These are phyloP conservation scores for Lasioglossum pauxillum DNA, from an alignment of 2,888 invertebrate genomes.

Conservation along the genomic window DNA sequence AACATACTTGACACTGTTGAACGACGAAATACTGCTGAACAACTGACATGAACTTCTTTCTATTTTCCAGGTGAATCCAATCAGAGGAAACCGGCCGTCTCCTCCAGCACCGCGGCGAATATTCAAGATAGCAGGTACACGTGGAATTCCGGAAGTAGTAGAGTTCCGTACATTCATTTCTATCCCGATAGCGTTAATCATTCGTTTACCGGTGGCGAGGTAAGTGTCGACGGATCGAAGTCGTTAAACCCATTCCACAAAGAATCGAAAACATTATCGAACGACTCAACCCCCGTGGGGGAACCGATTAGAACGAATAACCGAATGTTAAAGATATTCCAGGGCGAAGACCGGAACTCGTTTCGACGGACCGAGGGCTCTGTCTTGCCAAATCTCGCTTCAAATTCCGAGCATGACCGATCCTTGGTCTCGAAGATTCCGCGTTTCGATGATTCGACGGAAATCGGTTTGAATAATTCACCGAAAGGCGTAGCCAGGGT, in stretches of 20 bases:
- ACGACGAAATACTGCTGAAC: not conserved
- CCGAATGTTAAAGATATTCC: not conserved
- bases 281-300: not conserved
- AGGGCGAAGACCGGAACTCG: not conserved
- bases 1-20: too few species aligned
- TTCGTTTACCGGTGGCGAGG: conserved; percentile 22
- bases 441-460: not conserved
- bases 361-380: not conserved
- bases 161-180: conserved; percentile 70
- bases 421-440: conserved; percentile 23
- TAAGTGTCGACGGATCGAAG: conserved; percentile 21
- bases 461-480: conserved; percentile 60
- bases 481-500: conserved; percentile 34
- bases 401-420: conserved; percentile 1
- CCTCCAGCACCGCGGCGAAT: conserved; percentile 50
- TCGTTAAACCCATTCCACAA: not conserved
- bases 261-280: not conserved
- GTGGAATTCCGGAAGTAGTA: conserved; percentile 75
- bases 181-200: conserved; percentile 56
- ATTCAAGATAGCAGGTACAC: conserved; percentile 82
- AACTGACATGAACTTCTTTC: not conserved
- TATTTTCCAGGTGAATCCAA: conserved; percentile 55
- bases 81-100: conserved; percentile 58
- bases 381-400: not conserved
- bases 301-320: not conserved